phyloP scores from a whole-genome alignment of 2,113 vertebrate genomes.

The Pyrgilauda ruficollis region DNA sequence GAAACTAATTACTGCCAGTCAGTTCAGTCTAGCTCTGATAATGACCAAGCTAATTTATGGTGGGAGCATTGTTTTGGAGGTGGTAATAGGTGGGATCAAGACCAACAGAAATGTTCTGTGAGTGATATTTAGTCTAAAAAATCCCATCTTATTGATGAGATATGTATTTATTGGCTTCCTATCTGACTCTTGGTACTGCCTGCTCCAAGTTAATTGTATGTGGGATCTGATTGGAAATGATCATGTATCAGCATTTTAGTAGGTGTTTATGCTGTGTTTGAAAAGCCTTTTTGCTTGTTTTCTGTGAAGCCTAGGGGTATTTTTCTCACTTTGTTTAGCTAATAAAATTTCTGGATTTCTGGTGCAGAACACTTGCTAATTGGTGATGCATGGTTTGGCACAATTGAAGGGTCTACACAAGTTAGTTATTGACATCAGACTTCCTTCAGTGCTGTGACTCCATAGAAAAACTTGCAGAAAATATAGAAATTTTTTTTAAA shows the following conservation, averaged over 20 bases:
- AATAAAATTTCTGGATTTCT: neutral
- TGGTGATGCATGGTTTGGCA: neutral
- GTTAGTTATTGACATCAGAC: neutral
- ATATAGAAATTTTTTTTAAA: neutral
- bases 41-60: neutral
- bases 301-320: neutral
- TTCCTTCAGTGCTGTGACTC: neutral
- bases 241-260: neutral
- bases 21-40: neutral
- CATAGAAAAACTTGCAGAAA: neutral
- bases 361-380: neutral
- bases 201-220: neutral
- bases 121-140: neutral
- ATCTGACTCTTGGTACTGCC: neutral
- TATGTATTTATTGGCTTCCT: neutral
- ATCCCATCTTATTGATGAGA: neutral
- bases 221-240: neutral
- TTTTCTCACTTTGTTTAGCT: neutral
- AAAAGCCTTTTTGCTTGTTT: neutral
- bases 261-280: neutral
- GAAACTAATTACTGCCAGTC: neutral
- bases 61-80: neutral
- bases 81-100: neutral
- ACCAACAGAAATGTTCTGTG: neutral
- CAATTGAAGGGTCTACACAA: neutral